Evolutionary conservation across 1,140 invertebrate species (phyloP), one percentile per base, ranked within the genome.

Genomic region (Drosophila saltans): DNA sequence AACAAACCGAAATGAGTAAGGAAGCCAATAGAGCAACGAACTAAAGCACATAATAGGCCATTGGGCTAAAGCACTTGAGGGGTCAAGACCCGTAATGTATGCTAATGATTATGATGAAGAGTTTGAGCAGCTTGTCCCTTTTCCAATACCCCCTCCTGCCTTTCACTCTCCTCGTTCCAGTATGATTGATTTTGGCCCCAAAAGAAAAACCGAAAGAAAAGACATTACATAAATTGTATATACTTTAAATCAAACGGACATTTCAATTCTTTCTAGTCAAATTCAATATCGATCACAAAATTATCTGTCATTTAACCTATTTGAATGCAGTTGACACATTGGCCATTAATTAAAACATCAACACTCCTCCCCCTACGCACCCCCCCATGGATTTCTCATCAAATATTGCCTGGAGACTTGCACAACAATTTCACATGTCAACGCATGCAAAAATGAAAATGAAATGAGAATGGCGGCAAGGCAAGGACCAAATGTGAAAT

Each of bases 341-440:
- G 80, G 68, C 59, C 69, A 83, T 83, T 83, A 83, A 83, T 83
- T 83, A 79, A 83, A 83, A 80, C 67, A 79, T 76, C 80, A 83
- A 70, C 81, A 73, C 66, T 52, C 59, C 63, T 33, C 21, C 21
- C 5, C 24, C 11, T 3, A 16, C 59, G 48, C 62, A 66, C 36
- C 64, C 57, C 45, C 78, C 64, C 68, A 61, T 66, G 64, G 45
- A 70, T 56, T 52, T 8, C 16, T 48, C 45, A 48, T 68, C 81
- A 82, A 82, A 79, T 66, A 82, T 75, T 68, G 80, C 80, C 80
- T 67, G 63, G 76, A 83, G 81, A 83, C 72, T 80, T 83, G 81
- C 39, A 66, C 81, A 83, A 83, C 76, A 83, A 83, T 83, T 83
- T 83, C 80, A 77, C 80, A 83, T 83, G 80, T 83, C 81, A 83